phyloP scores from a whole-genome alignment of 2,888 invertebrate species.

The Strigamia maritima region DNA sequence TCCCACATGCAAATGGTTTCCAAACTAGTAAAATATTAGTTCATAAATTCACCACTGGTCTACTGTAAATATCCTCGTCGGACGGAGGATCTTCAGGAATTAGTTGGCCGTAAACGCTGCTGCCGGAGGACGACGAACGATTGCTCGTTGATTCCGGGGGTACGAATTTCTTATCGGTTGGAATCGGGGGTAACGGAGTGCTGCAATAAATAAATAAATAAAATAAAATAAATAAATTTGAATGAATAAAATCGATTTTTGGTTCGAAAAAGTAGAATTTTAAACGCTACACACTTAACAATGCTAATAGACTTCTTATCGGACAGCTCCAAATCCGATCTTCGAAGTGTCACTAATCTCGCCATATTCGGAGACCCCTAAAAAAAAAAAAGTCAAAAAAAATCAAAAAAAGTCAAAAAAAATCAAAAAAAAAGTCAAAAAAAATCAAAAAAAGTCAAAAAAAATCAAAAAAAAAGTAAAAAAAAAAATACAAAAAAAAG shows the following conservation, averaged over 20 bases:
- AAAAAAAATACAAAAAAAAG: too few species aligned
- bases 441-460: slow-evolving; percentile 52
- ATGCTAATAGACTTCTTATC: slow-evolving; percentile 41
- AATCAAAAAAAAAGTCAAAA: slow-evolving; percentile 56
- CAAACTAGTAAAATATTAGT: too few species aligned
- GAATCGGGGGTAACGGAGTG: slow-evolving; percentile 76
- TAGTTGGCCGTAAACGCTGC: slow-evolving; percentile 58
- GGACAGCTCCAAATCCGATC: slow-evolving; percentile 34
- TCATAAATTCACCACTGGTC: slow-evolving; percentile 65
- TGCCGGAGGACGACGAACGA: slow-evolving; percentile 52
- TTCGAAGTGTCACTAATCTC: slow-evolving; percentile 37
- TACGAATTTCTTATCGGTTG: slow-evolving; percentile 48
- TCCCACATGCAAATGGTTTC: too few species aligned
- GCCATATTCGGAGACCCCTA: slow-evolving; percentile 42
- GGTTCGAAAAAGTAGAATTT: too few species aligned
- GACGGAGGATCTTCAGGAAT: slow-evolving; percentile 47
- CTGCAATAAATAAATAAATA: slow-evolving; percentile 53
- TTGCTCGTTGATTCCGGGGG: slow-evolving; percentile 44
- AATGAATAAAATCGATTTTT: too few species aligned
- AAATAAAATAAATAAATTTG: background rate
- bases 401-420: slow-evolving; percentile 55
- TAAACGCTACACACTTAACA: slow-evolving; percentile 40
- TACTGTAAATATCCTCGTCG: slow-evolving; percentile 71
- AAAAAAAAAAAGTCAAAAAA: slow-evolving; percentile 28
- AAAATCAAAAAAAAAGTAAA: slow-evolving; percentile 58